phyloP scores from a whole-genome alignment of 1,140 invertebrate species.

The Mercenaria mercenaria region DNA sequence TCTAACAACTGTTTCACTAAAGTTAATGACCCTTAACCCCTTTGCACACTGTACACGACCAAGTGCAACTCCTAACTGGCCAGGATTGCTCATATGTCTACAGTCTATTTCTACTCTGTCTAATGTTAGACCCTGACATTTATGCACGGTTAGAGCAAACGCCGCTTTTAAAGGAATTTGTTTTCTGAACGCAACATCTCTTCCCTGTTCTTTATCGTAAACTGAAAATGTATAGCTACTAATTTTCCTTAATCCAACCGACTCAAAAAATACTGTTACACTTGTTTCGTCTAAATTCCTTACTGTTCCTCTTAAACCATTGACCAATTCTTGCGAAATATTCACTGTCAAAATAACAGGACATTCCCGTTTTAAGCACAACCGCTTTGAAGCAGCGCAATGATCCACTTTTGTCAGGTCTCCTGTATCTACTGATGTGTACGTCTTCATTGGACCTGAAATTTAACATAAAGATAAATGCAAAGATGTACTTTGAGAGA shows the following conservation, averaged over 20 bases:
- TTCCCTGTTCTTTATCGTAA: neutral
- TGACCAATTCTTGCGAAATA: conserved; percentile 12
- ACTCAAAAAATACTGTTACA: conserved; percentile 6
- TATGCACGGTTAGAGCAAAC: conserved; percentile 61
- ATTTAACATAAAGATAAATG: too few relatives aligned
- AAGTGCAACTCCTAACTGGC: conserved; percentile 62
- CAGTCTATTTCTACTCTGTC: conserved; percentile 47
- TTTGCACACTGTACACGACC: conserved; percentile 20
- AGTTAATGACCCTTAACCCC: conserved; percentile 50
- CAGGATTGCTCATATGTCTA: conserved; percentile 51
- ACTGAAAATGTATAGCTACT: conserved; percentile 2
- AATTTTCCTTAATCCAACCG: neutral
- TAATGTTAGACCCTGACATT: conserved; percentile 55
- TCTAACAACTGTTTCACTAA: neutral
- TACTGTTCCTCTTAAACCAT: conserved; percentile 16
- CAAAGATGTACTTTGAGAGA: too few relatives aligned
- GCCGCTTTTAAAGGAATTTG: conserved; percentile 58
- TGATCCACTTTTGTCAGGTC: too few relatives aligned
- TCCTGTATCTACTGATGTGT: too few relatives aligned
- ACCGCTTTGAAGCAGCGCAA: too few relatives aligned
- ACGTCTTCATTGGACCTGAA: too few relatives aligned
- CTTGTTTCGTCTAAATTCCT: neutral
- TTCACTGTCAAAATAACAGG: too few relatives aligned
- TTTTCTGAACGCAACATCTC: conserved; percentile 6
- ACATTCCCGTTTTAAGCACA: too few relatives aligned